Evolutionary conservation across 92 coral and sea anemone species (phyloP).

Genomic region (Zoanthus sansibaricus): DNA sequence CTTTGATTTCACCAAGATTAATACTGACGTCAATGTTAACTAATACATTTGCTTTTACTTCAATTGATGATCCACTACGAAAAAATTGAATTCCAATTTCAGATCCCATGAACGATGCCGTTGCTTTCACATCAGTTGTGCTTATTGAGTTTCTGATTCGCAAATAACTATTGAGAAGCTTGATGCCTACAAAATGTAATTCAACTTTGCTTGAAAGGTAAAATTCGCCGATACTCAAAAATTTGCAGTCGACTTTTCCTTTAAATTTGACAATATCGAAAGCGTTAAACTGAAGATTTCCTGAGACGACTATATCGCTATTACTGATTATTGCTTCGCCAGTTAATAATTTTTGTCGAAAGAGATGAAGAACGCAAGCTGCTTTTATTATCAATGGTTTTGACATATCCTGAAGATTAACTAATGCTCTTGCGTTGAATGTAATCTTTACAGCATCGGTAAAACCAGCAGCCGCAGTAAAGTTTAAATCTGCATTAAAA

Average conservation of each 20-base stretch:
- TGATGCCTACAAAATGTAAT: constrained; percentile 50
- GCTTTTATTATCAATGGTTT: constrained; percentile 55
- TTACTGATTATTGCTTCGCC: constrained; percentile 55
- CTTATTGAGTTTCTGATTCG: constrained; percentile 37
- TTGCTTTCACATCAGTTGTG: constrained; percentile 50
- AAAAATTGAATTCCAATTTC: constrained; percentile 42
- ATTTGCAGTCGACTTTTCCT: constrained; percentile 51
- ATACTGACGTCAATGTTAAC: constrained; percentile 34
- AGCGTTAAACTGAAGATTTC: constrained; percentile 51
- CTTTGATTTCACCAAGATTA: constrained; percentile 57
- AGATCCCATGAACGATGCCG: constrained; percentile 69
- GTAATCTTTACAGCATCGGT: constrained; percentile 43
- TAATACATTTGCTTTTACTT: constrained; percentile 52
- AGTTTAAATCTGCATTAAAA: constrained; percentile 61
- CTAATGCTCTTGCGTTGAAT: constrained; percentile 44
- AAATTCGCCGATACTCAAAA: constrained; percentile 42
- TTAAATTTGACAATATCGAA: constrained; percentile 44
- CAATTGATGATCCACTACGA: constrained; percentile 48
- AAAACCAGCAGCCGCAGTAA: constrained; percentile 49
- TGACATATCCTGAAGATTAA: constrained; percentile 51
- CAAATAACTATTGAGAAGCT: constrained; percentile 31
- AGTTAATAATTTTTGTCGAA: constrained; percentile 22
- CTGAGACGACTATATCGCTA: constrained; percentile 43
- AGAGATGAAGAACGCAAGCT: constrained; percentile 27
- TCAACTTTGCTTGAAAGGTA: constrained; percentile 49